phyloP scores from a whole-genome alignment of 1,140 invertebrate species.

The Lamellibrachia luymesi region DNA sequence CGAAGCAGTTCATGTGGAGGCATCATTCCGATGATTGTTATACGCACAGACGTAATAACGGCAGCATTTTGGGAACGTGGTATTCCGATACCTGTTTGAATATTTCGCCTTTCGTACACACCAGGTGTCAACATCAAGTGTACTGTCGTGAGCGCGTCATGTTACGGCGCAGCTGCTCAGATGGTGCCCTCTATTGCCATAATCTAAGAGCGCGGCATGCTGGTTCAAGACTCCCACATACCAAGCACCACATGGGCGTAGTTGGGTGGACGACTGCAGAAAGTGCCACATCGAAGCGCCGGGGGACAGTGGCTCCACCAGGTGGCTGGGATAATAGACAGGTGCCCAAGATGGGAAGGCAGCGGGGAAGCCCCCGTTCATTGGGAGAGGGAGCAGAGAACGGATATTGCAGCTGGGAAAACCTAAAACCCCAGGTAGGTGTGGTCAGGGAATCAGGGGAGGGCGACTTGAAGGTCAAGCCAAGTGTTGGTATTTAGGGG shows the following conservation, averaged over 20 bases:
- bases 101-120: background rate
- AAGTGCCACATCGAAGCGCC: background rate
- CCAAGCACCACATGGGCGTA: background rate
- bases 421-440: background rate
- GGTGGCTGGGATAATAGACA: background rate
- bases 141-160: background rate
- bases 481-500: background rate
- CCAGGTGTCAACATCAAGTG: background rate
- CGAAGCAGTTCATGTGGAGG: background rate
- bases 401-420: background rate
- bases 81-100: background rate
- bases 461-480: background rate
- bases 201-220: background rate
- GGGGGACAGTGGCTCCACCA: background rate
- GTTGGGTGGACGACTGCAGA: background rate
- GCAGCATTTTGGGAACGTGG: background rate
- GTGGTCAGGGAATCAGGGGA: too few relatives aligned
- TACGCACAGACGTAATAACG: background rate
- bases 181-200: background rate
- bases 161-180: background rate
- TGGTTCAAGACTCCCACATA: background rate
- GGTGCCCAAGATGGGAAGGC: background rate
- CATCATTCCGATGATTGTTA: background rate
- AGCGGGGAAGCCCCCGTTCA: background rate
- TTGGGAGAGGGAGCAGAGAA: background rate